Evolutionary conservation across 2,888 invertebrate species (phyloP).

Genomic region (Campaea margaritaria): DNA sequence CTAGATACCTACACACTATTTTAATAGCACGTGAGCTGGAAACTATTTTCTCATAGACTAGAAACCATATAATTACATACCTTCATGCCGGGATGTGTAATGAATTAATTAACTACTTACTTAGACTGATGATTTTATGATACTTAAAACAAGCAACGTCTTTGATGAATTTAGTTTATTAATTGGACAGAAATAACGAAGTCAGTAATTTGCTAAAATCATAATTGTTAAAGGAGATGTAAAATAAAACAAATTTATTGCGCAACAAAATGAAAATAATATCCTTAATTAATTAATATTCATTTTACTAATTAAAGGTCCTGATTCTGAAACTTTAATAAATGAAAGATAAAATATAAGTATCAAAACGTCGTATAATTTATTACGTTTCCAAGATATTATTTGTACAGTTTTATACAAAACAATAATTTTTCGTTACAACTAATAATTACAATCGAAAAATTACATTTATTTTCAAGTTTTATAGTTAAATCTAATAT

Average conservation of each 20-base stretch:
- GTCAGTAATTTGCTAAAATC: slow-evolving; percentile 5
- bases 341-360: slow-evolving; percentile 73
- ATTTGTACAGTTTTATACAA: slow-evolving; percentile 84
- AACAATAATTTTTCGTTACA: slow-evolving; percentile 81
- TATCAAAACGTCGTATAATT: slow-evolving; percentile 86
- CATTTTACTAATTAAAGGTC: slow-evolving; percentile 40
- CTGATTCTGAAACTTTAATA: slow-evolving; percentile 25
- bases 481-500: slow-evolving; percentile 83
- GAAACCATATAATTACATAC: no score
- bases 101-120: no score
- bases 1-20: no score
- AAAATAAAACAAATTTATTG: slow-evolving; percentile 10
- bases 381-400: slow-evolving; percentile 82
- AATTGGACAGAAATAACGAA: background rate
- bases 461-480: slow-evolving; percentile 83
- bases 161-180: no score
- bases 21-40: no score
- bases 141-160: no score
- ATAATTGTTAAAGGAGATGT: slow-evolving; percentile 5
- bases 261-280: slow-evolving; percentile 23
- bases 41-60: no score
- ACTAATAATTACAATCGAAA: slow-evolving; percentile 85
- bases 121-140: no score
- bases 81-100: no score
- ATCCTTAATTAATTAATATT: slow-evolving; percentile 38